Base-by-base conservation (phyloP, 2,797 vertebrate species). In the Eulemur coronatus region DNA sequence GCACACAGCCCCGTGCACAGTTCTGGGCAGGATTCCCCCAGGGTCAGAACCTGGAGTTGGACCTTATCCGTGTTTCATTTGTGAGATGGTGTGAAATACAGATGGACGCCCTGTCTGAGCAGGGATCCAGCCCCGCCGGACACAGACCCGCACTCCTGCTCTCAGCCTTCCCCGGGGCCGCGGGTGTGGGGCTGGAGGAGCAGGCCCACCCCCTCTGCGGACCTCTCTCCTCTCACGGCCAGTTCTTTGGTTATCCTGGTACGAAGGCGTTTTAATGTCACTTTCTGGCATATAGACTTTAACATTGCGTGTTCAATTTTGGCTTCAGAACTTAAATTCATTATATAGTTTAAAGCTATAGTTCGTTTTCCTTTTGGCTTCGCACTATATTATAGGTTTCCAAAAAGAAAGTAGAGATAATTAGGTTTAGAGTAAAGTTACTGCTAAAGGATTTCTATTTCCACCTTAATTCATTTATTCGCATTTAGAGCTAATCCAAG, bases 221-320 rank as follows among this genome's bases (percentile, higher is more conserved):
- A 10, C 2, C 7, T 6, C 35, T 7, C 4, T 7, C 24, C 57
- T 26, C 24, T 26, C 24, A 59, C 24, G 9, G 50, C 7, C 1
- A 0, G 4, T 14, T 38, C 75, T 43, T 4, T 12, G 2, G 41
- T 8, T 4, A 0, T 10, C 3, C 1, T 2, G 0, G 33, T 1
- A 43, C 28, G 15, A 38, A 38, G 59, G 11, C 12, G 1, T 17
- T 43, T 50, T 30, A 5, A 1, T 41, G 38, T 81, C 28, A 7
- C 4, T 41, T 11, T 1, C 13, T 41, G 33, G 46, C 46, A 38
- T 7, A n/a, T 30, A 15, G 43, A 26, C 43, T 67, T 9, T n/a
- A 11, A 30, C n/a, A 0, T 24, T 33, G 0, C 8, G 70, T 46
- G 12, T 13, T 55, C 28, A 46, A 2, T 17, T 48, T 57, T 28